Evolutionary conservation across 2,888 invertebrate genomes (phyloP).

Genomic region (Cerastis rubricosa): DNA sequence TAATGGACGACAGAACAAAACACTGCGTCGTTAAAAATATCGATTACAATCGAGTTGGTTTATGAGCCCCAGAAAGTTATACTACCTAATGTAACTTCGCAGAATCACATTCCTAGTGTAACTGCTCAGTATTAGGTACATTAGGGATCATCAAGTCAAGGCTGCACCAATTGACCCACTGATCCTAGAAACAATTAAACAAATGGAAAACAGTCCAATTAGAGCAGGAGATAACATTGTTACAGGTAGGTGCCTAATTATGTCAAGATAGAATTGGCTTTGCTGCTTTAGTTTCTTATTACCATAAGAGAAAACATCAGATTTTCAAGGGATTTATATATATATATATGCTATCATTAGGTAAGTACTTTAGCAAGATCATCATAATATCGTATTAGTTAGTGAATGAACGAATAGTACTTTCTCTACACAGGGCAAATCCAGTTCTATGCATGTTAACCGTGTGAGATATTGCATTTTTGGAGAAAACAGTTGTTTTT

Average conservation of each 20-base stretch:
- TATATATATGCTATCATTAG: neutral
- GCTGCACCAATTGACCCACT: conserved; percentile 39
- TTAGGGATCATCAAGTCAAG: conserved; percentile 32
- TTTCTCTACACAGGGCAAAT: neutral
- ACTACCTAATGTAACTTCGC: conserved; percentile 3
- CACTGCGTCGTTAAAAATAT: neutral
- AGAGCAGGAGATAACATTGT: neutral
- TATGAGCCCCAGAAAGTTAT: neutral
- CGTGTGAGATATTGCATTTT: neutral
- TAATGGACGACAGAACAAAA: neutral
- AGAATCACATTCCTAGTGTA: conserved; percentile 1
- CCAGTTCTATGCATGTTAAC: neutral
- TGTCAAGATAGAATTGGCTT: neutral
- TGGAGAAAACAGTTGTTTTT: too few species aligned
- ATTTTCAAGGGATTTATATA: neutral
- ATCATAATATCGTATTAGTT: conserved; percentile 2
- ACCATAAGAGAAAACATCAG: conserved; percentile 25
- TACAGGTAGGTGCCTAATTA: neutral
- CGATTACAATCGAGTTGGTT: neutral
- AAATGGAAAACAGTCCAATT: conserved; percentile 20
- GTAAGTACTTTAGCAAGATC: conserved; percentile 15
- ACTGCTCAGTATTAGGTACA: conserved; percentile 1
- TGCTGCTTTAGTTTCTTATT: neutral
- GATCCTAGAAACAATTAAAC: conserved; percentile 15
- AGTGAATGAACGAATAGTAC: neutral